Percentiles rank a stretch among this genome's conserved stretches.
These are phyloP conservation scores for Athripsodes cinereus DNA, from an alignment of 2,888 invertebrate species.

Conservation along the genomic window DNA sequence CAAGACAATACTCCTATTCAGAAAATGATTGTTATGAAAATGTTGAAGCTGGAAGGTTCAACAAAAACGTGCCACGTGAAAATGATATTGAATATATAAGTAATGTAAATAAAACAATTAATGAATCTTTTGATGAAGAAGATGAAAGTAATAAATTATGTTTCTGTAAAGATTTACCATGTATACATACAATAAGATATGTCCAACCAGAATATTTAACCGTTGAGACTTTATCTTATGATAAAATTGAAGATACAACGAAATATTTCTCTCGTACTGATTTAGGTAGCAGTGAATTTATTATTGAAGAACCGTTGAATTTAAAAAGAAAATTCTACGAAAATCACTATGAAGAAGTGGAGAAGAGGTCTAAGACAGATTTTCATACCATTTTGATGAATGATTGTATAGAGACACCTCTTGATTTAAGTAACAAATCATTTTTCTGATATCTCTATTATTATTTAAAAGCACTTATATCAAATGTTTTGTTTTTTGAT, in stretches of 20 bases:
- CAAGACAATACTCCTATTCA: conserved; percentile 19
- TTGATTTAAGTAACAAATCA: conserved; percentile 49
- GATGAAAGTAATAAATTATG: conserved; percentile 13
- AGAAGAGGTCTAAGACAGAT: conserved; percentile 33
- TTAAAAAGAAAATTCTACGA: conserved; percentile 35
- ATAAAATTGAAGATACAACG: not conserved
- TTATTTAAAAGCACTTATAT: too few species aligned
- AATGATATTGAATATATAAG: conserved; percentile 11
- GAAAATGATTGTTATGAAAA: conserved; percentile 12
- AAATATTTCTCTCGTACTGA: not conserved
- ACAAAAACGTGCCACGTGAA: too few species aligned
- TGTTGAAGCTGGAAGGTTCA: not conserved
- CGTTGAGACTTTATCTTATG: conserved; percentile 1
- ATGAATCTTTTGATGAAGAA: not conserved
- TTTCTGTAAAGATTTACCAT: conserved; percentile 16
- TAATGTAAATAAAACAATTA: not conserved
- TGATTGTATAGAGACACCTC: conserved; percentile 44
- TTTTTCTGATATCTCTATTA: conserved; percentile 4
- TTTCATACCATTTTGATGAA: conserved; percentile 35
- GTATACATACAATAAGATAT: conserved; percentile 14
- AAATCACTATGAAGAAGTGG: conserved; percentile 26
- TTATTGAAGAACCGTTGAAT: conserved; percentile 37
- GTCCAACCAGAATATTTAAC: conserved; percentile 8
- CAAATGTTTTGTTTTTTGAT: too few species aligned
- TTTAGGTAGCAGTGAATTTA: not conserved